phyloP scores from a whole-genome alignment of 2,888 invertebrate species.

The Brassicogethes aeneus region DNA sequence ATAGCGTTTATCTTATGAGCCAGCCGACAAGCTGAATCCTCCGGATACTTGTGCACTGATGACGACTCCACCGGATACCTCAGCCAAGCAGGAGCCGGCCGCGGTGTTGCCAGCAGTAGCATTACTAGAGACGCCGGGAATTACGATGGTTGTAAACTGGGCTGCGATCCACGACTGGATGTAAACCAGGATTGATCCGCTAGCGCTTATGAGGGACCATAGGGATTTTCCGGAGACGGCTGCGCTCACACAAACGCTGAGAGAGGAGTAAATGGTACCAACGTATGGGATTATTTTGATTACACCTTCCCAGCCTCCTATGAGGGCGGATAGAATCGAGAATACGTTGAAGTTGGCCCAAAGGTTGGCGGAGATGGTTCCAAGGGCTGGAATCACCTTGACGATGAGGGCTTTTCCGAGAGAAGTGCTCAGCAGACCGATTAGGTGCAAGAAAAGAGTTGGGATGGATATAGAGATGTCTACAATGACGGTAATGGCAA shows the following conservation, averaged over 20 bases:
- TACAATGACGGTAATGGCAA: constrained; percentile 7
- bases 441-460: constrained; percentile 9
- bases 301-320: constrained; percentile 7
- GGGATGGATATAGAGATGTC: constrained; percentile 12
- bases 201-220: not conserved
- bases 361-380: too few relatives aligned
- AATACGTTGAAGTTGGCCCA: not conserved
- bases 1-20: too few relatives aligned
- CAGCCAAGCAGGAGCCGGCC: not conserved
- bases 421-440: constrained; percentile 8
- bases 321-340: too few relatives aligned
- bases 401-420: constrained; percentile 11
- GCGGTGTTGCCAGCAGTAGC: not conserved
- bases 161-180: not conserved
- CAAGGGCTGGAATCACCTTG: not conserved
- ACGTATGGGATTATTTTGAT: constrained; percentile 10
- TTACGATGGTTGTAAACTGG: not conserved
- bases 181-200: not conserved
- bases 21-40: not conserved
- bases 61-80: not conserved
- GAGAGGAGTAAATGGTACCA: constrained; percentile 7
- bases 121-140: not conserved
- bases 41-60: not conserved
- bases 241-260: too few relatives aligned
- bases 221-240: not conserved